Base-by-base conservation (phyloP, 2,113 vertebrate genomes). In the Perccottus glenii region DNA sequence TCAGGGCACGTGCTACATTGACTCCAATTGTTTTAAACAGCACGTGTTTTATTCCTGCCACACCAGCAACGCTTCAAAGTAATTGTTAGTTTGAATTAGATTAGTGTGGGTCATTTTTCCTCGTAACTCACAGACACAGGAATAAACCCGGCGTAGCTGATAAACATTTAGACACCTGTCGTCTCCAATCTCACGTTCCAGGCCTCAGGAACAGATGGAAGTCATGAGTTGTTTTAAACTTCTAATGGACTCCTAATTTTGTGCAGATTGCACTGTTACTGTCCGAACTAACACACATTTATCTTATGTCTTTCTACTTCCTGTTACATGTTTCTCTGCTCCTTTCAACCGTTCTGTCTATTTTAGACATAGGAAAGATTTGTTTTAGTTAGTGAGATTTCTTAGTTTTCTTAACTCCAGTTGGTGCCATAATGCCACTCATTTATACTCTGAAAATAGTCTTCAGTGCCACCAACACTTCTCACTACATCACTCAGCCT, bases 101-200 rank as follows among this genome's bases (percentile, higher is more conserved):
- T 90, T 89, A 90, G 83, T 82, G 73, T 27, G 67, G 89, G 84
- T 86, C 80, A 85, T 87, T 88, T 86, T 86, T 90, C 83, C 67
- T 82, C 70, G 77, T 64, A 81, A 82, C 83, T 78, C 72, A 56
- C 76, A 88, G 85, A 87, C 83, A 80, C 84, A 69, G 85, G 88
- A 91, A 89, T 87, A 88, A 90, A 90, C 78, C 83, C 87, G 61
- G 77, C 67, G 7, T n/a, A 71, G 78, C 78, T 90, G 84, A 87
- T 93, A 92, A 92, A 92, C 90, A 92, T 92, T 92, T 91, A 88
- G 91, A 93, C 89, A 92, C 90, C 90, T 92, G 91, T 92, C 88
- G 67, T 80, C 88, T 90, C 82, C 88, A 84, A 90, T 91, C 86
- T 87, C 67, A 64, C 63, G 50, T 85, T 82, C 67, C 83, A 33